Evolutionary conservation across 2,797 vertebrate genomes (phyloP), one percentile per base, ranked within the genome.

Genomic region (Dendrocincla tyrannina): DNA sequence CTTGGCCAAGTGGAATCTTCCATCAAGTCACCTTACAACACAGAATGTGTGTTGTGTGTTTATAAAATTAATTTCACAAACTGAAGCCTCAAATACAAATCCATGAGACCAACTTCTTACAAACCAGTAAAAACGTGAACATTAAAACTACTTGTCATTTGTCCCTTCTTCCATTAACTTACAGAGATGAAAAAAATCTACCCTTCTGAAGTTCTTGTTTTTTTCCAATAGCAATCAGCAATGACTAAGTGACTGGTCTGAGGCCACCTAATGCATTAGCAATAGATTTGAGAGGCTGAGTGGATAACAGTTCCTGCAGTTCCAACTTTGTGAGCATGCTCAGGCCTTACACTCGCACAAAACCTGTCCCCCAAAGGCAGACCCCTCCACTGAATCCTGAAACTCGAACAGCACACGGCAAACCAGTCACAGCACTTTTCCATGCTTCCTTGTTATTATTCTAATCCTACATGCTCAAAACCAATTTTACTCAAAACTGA

Each of bases 41-140:
- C 19, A 22, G 24, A 74, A 47, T 0, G 4, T 1, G 4, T 5
- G 25, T 0, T n/a, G 17, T 5, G 27, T 7, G 18, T 55, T 56
- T 11, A 41, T 8, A 14, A 52, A 76, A 59, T 4, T 5, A 23
- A 32, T 64, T 84, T 33, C 68, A 37, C 14, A 64, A 78, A 72
- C 12, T 5, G 17, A 81, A 68, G 58, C 32, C 33, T 50, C 46
- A 35, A 90, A 81, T 24, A 84, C 15, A 66, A 85, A 91, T 20
- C 28, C 16, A 24, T 1, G 23, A 73, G 39, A 47, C 10, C 32
- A 75, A 17, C 24, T 70, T 27, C 13, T 4, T 41, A 66, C 23
- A 85, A 79, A 50, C 10, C 14, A 41, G 39, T 5, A 67, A 55
- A 37, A 5, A 33, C 0, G 1, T 2, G 18, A 58, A 75, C 4